phyloP scores from a whole-genome alignment of 2,113 vertebrate species.

The Chiloscyllium plagiosum region DNA sequence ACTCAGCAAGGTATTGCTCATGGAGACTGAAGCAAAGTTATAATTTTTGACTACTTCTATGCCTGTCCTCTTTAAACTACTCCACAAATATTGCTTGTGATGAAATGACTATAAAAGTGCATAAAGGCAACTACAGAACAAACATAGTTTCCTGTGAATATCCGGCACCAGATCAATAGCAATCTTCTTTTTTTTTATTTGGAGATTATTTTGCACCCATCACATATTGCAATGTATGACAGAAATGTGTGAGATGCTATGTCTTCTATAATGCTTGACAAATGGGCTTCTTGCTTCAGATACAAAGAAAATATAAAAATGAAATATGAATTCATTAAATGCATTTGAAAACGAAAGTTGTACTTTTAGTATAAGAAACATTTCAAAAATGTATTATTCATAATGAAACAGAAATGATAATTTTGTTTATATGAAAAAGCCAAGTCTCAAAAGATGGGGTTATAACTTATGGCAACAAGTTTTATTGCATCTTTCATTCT shows the following conservation, averaged over 20 bases:
- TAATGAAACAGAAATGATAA: neutral
- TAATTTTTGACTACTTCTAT: neutral
- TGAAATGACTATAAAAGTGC: neutral
- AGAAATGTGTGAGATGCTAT: neutral
- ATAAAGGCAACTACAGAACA: neutral
- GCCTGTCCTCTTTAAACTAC: neutral
- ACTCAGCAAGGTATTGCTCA: neutral
- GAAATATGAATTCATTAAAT: constrained; percentile 49
- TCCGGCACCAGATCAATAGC: neutral
- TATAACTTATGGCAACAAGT: neutral
- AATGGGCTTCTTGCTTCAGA: constrained; percentile 58
- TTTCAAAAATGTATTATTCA: neutral
- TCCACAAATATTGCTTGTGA: neutral
- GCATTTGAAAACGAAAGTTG: constrained; percentile 43
- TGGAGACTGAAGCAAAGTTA: neutral
- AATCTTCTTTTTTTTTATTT: neutral
- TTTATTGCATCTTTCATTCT: constrained; percentile 3
- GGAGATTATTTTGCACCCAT: neutral
- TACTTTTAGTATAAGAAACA: neutral
- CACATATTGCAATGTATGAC: neutral
- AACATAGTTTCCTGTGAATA: neutral
- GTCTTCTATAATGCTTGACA: neutral
- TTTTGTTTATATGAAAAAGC: neutral
- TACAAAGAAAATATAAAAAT: constrained; percentile 50
- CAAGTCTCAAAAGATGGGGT: constrained; percentile 36